Evolutionary conservation across 2,113 vertebrate genomes (phyloP), one percentile per base, ranked within the genome.

Genomic region (Mesitornis unicolor): DNA sequence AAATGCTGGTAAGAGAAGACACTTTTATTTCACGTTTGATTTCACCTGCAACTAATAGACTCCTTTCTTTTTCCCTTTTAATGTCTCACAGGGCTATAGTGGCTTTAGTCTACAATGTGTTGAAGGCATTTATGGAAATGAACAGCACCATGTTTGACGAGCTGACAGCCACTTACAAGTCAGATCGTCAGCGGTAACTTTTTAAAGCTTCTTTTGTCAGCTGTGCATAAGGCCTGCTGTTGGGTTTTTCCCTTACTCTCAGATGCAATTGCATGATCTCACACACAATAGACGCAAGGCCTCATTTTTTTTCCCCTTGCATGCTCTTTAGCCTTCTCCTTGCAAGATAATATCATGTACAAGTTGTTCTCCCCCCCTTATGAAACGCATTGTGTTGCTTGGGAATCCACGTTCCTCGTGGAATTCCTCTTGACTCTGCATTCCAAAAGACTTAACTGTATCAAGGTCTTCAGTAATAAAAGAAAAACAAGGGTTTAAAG

Each of bases 121-220:
- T 99, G 98, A 99, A 99, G 98, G 99, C 99, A 64, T 99, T 99
- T 97, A 99, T 99, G 99, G 99, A 99, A 97, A 99, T 99, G 99
- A 99, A 99, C 99, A 99, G 99, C 98, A 98, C 99, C 97, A 99
- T 99, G 98, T 99, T 99, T 96, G 99, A 99, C 35, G 99, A 99
- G 97, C 99, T 99, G 98, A 99, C 99, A 97, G 99, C 99, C 98
- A 99, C 99, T 95, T 99, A 99, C 99, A 99, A 99, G 99, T 99
- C 99, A 97, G 99, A 99, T 98, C 99, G 99, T 97, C 99, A 99
- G 98, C 99, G 99, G 99, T 99, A 98, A 99, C 98, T 98, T 97
- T 98, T 98, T 98, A 98, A 97, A 98, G 96, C 95, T 97, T 98
- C 96, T 83, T 97, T 98, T 97, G 97, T 98, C 97, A 97, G 96